Conservation (phyloP, 2,113 vertebrate genomes). For the Canis aureus region DNA sequence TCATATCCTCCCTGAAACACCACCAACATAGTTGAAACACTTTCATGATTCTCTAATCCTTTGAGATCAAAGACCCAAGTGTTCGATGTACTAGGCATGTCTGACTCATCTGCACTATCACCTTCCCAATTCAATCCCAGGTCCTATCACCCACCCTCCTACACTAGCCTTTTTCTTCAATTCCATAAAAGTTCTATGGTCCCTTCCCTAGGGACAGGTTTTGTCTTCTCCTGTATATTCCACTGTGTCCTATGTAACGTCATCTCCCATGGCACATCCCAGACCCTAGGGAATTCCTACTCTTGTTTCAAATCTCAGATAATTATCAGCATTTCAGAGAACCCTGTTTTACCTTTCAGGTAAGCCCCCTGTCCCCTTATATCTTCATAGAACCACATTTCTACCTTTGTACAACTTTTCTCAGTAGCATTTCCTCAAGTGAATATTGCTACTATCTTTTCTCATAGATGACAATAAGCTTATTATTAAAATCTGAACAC, state of each 20-base stretch:
- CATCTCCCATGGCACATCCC: background rate
- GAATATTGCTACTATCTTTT: background rate
- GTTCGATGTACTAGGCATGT: background rate
- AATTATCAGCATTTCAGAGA: background rate
- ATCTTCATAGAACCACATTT: background rate
- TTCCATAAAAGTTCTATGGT: background rate
- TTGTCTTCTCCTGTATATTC: background rate
- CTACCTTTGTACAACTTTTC: background rate
- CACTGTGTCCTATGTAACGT: too few relatives aligned
- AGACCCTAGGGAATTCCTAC: background rate
- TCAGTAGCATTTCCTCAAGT: background rate
- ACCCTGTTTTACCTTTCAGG: background rate
- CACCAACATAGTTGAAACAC: background rate
- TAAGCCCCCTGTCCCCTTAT: background rate
- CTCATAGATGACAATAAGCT: background rate
- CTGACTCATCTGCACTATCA: background rate
- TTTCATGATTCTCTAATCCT: background rate
- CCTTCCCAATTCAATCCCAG: background rate
- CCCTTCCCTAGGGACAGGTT: rapidly evolving
- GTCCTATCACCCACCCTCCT: background rate
- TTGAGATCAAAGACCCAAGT: background rate
- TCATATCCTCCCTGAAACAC: background rate
- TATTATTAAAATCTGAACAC: background rate
- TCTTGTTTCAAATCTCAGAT: background rate
- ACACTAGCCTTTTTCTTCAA: too few relatives aligned